A percentile compares a stretch with the other conserved stretches of the same genome.
phyloP scores from a whole-genome alignment of 2,888 invertebrate species.

The Thereva nobilitata region DNA sequence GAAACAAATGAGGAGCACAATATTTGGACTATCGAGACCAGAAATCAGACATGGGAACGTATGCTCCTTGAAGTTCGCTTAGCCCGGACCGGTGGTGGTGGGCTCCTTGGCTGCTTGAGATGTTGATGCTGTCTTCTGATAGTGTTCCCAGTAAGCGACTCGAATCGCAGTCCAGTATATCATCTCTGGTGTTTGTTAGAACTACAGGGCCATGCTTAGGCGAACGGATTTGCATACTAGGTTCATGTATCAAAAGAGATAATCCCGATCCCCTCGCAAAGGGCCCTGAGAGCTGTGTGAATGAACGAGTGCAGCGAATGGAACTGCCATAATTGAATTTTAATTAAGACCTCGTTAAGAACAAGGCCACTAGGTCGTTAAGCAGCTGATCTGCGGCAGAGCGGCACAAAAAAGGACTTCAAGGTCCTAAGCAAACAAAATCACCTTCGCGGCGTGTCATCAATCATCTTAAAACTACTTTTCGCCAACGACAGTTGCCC shows the following conservation, averaged over 20 bases:
- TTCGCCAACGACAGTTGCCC: background rate
- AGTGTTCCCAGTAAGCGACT: conserved; percentile 21
- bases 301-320: too few species aligned
- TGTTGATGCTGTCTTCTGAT: conserved; percentile 33
- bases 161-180: conserved; percentile 2
- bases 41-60: conserved; percentile 36
- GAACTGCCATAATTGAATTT: too few species aligned
- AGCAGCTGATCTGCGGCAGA: too few species aligned
- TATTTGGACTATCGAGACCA: conserved; percentile 37
- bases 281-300: too few species aligned
- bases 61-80: background rate
- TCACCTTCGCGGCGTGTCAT: conserved; percentile 22
- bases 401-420: background rate
- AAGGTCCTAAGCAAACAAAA: conserved; percentile 33
- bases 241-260: too few species aligned
- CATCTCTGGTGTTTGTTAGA: conserved; percentile 6
- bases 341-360: too few species aligned
- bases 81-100: background rate
- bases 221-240: too few species aligned
- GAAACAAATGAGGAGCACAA: conserved; percentile 46
- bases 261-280: too few species aligned
- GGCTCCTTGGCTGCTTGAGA: conserved; percentile 17
- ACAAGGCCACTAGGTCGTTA: too few species aligned
- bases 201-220: too few species aligned
- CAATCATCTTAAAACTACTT: conserved; percentile 31